Conservation (phyloP, 2,888 invertebrate genomes). For the Rotaria socialis region DNA sequence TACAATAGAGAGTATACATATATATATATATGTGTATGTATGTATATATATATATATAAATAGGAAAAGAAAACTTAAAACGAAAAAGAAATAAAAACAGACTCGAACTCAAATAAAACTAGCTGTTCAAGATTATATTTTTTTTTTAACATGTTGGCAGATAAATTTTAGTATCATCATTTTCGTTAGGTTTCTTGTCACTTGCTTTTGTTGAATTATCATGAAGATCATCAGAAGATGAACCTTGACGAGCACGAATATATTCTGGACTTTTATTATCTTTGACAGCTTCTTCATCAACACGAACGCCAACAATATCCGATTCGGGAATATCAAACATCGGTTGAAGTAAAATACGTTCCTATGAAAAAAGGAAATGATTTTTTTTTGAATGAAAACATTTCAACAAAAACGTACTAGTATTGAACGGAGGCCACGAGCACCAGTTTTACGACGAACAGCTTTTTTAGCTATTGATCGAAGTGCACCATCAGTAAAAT, state of each 20-base stretch:
- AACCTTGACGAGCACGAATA: not conserved
- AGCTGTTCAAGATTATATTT: not conserved
- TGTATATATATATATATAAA: not conserved
- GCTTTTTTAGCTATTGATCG: constrained; percentile 82
- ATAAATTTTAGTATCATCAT: not conserved
- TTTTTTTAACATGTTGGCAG: constrained; percentile 13
- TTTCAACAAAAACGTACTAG: constrained; percentile 67
- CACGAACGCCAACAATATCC: constrained; percentile 40
- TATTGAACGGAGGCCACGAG: constrained; percentile 86
- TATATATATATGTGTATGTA: too few relatives aligned
- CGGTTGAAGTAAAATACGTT: constrained; percentile 82
- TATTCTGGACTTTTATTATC: constrained; percentile 39
- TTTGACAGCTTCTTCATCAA: constrained; percentile 42
- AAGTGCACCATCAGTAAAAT: constrained; percentile 81
- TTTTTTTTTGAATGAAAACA: not conserved
- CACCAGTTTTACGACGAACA: constrained; percentile 89
- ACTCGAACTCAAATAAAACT: not conserved
- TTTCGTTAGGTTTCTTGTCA: not conserved
- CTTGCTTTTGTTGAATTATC: not conserved
- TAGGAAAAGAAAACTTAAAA: not conserved
- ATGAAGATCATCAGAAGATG: not conserved
- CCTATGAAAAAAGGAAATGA: constrained; percentile 63
- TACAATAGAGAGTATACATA: not conserved
- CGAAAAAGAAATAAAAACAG: not conserved
- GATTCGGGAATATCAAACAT: constrained; percentile 87